A percentile compares a stretch with the other conserved stretches of the same genome.
These are phyloP conservation scores for Gobionotothen gibberifrons DNA, from an alignment of 2,797 vertebrate species.

Conservation along the genomic window DNA sequence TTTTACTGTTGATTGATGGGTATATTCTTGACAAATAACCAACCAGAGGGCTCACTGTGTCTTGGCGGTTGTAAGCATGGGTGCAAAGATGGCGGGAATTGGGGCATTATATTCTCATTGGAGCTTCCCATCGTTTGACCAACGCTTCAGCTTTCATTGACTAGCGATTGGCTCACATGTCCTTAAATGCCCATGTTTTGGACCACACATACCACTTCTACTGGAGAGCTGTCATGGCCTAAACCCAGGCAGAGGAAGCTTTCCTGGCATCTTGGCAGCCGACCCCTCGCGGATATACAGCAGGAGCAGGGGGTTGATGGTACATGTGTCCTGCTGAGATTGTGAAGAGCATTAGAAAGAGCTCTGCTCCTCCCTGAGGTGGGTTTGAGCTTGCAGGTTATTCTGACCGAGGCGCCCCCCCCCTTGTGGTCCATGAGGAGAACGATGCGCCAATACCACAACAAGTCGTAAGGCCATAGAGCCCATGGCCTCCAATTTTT, in stretches of 20 bases:
- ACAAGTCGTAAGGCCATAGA: conserved; percentile 22
- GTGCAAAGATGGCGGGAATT: not conserved
- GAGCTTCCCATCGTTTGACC: not conserved
- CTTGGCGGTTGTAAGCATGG: not conserved
- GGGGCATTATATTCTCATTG: not conserved
- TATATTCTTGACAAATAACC: not conserved
- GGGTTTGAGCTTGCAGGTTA: conserved; percentile 36
- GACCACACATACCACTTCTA: conserved; percentile 9
- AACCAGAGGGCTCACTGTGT: not conserved
- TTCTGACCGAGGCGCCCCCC: conserved; percentile 28
- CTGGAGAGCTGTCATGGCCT: conserved; percentile 9
- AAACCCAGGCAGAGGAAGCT: conserved; percentile 2
- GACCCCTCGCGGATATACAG: conserved; percentile 33
- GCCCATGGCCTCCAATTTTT: not conserved
- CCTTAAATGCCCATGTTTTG: not conserved
- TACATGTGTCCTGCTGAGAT: conserved; percentile 57
- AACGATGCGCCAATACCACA: not conserved
- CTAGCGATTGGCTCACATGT: not conserved
- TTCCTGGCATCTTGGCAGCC: conserved; percentile 20
- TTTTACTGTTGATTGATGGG: not conserved
- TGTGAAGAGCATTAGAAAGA: conserved; percentile 56
- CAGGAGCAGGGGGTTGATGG: conserved; percentile 41
- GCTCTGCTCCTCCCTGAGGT: conserved; percentile 35
- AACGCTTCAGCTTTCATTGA: not conserved
- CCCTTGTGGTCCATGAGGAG: conserved; percentile 24